A percentile compares a stretch with the other conserved stretches of the same genome.
phyloP scores from a whole-genome alignment of 2,888 invertebrate genomes.

The Gerris lacustris region DNA sequence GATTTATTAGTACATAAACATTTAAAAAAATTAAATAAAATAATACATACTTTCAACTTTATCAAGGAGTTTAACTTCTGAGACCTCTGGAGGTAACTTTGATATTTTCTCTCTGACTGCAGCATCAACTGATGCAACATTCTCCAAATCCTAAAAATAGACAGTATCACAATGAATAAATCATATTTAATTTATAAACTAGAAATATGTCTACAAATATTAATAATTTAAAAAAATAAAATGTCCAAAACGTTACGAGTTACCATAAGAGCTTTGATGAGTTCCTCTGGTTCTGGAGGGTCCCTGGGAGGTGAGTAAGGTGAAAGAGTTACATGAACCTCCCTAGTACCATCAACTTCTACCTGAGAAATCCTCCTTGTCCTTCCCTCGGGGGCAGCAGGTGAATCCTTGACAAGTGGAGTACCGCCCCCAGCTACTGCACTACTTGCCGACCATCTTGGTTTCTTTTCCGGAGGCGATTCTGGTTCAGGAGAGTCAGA shows the following conservation, averaged over 20 bases:
- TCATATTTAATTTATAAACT: background rate
- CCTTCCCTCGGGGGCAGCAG: constrained; percentile 12
- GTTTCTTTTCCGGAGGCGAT: constrained; percentile 13
- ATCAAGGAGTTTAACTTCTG: constrained; percentile 72
- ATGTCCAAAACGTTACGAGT: constrained; percentile 22
- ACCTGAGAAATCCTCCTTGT: constrained; percentile 26
- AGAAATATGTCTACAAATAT: constrained; percentile 35
- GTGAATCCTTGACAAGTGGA: background rate
- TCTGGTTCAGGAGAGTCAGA: background rate
- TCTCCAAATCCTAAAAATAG: constrained; percentile 61
- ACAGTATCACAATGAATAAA: background rate
- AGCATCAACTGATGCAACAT: constrained; percentile 90
- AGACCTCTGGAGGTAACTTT: constrained; percentile 84
- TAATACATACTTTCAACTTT: constrained; percentile 61
- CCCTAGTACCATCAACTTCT: constrained; percentile 57
- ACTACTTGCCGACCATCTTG: background rate
- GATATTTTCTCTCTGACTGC: constrained; percentile 84
- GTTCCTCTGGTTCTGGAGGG: constrained; percentile 83
- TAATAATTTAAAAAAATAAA: constrained; percentile 49
- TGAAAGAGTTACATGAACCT: constrained; percentile 62
- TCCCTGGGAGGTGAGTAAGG: constrained; percentile 70
- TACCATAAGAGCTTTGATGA: constrained; percentile 60
- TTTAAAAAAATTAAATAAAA: background rate
- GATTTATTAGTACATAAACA: too few relatives aligned
- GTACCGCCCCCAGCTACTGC: background rate